Evolutionary conservation across 2,113 vertebrate genomes (phyloP), one percentile per base, ranked within the genome.

Genomic region (Sapajus apella): DNA sequence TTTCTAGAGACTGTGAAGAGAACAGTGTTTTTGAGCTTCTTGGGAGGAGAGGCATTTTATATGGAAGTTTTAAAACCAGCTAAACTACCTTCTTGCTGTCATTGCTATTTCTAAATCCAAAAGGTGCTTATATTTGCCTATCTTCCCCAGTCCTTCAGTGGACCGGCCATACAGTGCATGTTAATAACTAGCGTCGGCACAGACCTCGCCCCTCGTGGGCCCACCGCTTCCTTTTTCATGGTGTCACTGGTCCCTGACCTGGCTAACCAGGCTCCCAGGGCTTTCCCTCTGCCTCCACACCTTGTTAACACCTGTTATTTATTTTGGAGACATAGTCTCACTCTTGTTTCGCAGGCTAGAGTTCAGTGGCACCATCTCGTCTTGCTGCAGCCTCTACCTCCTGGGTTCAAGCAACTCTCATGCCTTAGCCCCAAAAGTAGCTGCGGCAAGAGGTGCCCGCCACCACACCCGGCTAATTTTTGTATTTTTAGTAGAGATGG

Each of bases 201-300:
- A 52, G 72, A 32, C 47, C n/a, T 81, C 0, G 1, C 2, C 30
- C 23, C 13, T 10, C 5, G 58, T 25, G 8, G 61, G 66, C 1
- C 0, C 0, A 3, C 72, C 6, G 8, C 10, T 32, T 30, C 47
- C 43, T 56, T 43, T 56, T 20, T 5, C 5, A 2, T 6, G 0
- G 3, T 12, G 21, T 82, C 35, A 9, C 75, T 43, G 30, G n/a
- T 75, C 27, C 47, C 87, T 9, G 25, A 66, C 13, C 45, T 35
- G 66, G 32, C 68, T 13, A 21, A 66, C 13, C 56, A 40, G 66
- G 25, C 68, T 13, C 64, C 55, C n/a, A n/a, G 35, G 0, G 1
- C 55, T 1, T 23, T 21, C 37, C 37, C 80, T 43, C 37, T 3
- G 8, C 27, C 18, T 73, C 64, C 8, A 56, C 45, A 32, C 8